Percentiles rank a stretch among this genome's conserved stretches.
Conservation (phyloP, 2,888 invertebrate genomes). For the Drosophila pseudotakahashii region DNA sequence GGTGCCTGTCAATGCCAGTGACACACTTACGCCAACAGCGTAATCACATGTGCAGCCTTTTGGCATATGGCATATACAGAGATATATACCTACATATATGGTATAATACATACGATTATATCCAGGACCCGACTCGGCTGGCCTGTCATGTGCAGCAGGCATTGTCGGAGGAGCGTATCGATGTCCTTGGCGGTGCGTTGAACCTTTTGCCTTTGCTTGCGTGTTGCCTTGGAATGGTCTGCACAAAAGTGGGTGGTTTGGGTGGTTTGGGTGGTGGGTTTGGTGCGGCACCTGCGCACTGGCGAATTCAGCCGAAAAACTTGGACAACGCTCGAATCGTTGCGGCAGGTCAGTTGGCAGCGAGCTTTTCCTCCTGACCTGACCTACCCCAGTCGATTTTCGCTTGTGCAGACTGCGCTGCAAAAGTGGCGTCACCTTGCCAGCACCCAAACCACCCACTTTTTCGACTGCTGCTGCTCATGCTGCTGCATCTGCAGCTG, state of each 20-base stretch:
- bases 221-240: conserved; percentile 71
- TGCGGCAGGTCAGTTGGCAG: conserved; percentile 69
- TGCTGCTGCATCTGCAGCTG: conserved; percentile 34
- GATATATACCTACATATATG: neutral
- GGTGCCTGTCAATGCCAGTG: conserved; percentile 43
- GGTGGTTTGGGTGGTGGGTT: too few species aligned
- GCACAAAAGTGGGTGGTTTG: conserved; percentile 22
- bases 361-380: conserved; percentile 43
- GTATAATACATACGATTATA: neutral
- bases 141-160: conserved; percentile 47
- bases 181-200: conserved; percentile 80
- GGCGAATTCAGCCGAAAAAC: neutral
- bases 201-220: conserved; percentile 58
- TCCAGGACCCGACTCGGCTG: conserved; percentile 19
- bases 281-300: conserved; percentile 63
- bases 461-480: conserved; percentile 23
- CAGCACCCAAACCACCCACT: neutral
- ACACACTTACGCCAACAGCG: conserved; percentile 40
- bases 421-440: conserved; percentile 40
- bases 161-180: conserved; percentile 41
- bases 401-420: conserved; percentile 46
- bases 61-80: neutral
- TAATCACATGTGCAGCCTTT: conserved; percentile 22
- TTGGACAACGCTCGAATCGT: conserved; percentile 50
- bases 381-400: conserved; percentile 58